phyloP scores from a whole-genome alignment of 2,888 invertebrate species.

The Tipula vernalis region DNA sequence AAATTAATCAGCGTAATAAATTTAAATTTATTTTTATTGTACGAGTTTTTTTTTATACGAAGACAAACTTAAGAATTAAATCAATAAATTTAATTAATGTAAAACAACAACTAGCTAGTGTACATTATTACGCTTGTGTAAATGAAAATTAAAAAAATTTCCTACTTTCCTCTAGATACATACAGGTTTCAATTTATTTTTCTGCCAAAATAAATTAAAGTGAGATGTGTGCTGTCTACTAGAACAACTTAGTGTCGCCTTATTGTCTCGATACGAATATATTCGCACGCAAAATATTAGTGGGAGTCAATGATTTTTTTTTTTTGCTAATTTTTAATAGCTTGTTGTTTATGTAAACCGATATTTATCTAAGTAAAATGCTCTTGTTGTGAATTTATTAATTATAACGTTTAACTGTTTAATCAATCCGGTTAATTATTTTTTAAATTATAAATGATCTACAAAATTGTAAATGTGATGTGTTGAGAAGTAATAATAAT shows the following conservation, averaged over 20 bases:
- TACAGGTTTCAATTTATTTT: neutral
- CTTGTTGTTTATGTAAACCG: too few species aligned
- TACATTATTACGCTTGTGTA: neutral
- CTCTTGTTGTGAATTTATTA: too few species aligned
- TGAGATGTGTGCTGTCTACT: neutral
- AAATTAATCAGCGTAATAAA: neutral
- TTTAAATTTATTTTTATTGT: neutral
- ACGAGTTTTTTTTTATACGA: neutral
- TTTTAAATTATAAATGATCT: too few species aligned
- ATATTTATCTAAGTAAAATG: too few species aligned
- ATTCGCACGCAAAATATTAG: too few species aligned
- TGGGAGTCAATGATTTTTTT: too few species aligned
- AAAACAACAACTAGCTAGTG: neutral
- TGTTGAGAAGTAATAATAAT: too few species aligned
- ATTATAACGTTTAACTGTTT: too few species aligned
- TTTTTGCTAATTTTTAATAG: too few species aligned
- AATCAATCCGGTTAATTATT: too few species aligned
- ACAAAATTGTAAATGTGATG: too few species aligned
- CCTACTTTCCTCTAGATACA: neutral
- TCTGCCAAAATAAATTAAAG: neutral
- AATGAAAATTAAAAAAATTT: neutral
- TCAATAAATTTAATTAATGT: neutral
- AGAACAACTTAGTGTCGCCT: too few species aligned
- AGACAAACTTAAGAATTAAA: neutral
- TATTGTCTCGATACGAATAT: neutral